Base-by-base conservation (phyloP, 2,113 vertebrate genomes). In the Megatriorchis doriae region DNA sequence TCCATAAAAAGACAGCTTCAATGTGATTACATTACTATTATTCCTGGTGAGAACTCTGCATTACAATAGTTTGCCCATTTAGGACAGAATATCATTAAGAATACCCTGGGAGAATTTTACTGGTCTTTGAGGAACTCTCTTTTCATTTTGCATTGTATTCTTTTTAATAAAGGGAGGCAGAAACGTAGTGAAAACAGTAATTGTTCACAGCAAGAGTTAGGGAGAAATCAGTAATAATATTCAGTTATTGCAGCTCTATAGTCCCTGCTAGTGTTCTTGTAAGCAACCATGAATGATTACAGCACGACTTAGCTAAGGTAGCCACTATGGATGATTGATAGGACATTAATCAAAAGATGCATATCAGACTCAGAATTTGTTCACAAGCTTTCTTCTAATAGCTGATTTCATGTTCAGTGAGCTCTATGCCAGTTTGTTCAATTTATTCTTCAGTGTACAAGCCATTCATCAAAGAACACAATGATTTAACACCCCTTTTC, bases 321-420 rank as follows among this genome's bases (percentile, higher is more conserved):
- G 98, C 98, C 97, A 97, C 98, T 97, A 94, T 75, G 97, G 98
- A 98, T 99, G 98, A 99, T 99, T 98, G 98, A 98, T 98, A 98
- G 98, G 98, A 98, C 98, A 98, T 99, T 99, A 99, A 99, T 99
- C 99, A 99, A 98, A 98, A 99, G 99, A 99, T 99, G 98, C 98
- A 99, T 99, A 99, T 99, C 98, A 97, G 98, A 97, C 98, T 98
- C 96, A 98, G 98, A 98, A 98, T 99, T 98, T 99, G 99, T 99
- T 99, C 99, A 98, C 98, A 98, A 98, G 98, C 98, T 98, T 98
- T 98, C 98, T 98, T 98, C 98, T 99, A 99, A 99, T 98, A 98
- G 98, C 98, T 98, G 98, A 98, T 98, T 99, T 98, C 98, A 98
- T 98, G 99, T 99, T 99, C 98, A 98, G 97, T 98, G 98, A 98